Conservation (phyloP, 2,113 vertebrate species). For the Oriolus oriolus region DNA sequence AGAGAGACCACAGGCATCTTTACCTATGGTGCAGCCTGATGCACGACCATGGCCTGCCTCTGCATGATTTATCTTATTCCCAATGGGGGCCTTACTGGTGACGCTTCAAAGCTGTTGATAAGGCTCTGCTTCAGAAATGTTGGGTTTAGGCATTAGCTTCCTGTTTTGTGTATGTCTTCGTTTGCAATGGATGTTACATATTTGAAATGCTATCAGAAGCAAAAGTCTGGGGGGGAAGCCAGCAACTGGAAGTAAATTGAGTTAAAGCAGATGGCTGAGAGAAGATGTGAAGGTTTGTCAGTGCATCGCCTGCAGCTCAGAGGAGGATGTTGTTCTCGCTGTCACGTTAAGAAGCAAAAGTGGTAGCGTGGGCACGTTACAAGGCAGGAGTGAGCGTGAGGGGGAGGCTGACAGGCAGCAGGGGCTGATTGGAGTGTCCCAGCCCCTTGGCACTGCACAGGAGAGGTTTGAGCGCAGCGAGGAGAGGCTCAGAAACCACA, state of each 20-base stretch:
- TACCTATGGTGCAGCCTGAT: neutral
- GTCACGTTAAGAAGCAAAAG: neutral
- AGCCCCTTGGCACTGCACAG: neutral
- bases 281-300: neutral
- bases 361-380: accelerated
- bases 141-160: neutral
- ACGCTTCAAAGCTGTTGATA: neutral
- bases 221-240: neutral
- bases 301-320: accelerated
- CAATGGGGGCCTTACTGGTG: neutral
- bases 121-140: neutral
- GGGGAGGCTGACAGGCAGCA: neutral
- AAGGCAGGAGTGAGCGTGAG: neutral
- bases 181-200: neutral
- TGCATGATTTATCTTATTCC: neutral
- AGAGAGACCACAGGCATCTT: neutral
- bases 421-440: neutral
- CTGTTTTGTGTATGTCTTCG: neutral
- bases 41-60: neutral
- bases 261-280: neutral
- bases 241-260: neutral
- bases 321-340: neutral
- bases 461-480: neutral
- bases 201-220: neutral
- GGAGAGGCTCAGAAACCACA: neutral